A percentile compares a stretch with the other conserved stretches of the same genome.
phyloP scores from a whole-genome alignment of 1,140 invertebrate species.

The Pseudomyrmex sp. region DNA sequence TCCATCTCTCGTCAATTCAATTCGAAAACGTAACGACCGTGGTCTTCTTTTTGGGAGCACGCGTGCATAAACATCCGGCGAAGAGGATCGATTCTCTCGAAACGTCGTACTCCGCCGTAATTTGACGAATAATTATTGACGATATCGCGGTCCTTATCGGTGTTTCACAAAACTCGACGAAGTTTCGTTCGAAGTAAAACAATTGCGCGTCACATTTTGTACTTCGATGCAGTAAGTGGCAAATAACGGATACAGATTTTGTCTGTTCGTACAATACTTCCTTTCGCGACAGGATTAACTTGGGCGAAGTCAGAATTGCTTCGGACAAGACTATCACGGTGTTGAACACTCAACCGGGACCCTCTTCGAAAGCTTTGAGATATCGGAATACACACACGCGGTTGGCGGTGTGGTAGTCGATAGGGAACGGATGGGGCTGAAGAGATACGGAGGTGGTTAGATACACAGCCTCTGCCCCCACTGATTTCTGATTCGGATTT shows the following conservation, averaged over 20 bases:
- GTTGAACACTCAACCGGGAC: slow-evolving; percentile 68
- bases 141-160: background rate
- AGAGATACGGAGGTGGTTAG: slow-evolving; percentile 50
- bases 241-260: background rate
- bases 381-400: slow-evolving; percentile 54
- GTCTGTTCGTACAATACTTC: slow-evolving; percentile 5
- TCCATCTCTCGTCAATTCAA: background rate
- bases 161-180: background rate
- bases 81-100: slow-evolving; percentile 71
- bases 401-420: slow-evolving; percentile 60
- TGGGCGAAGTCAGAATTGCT: slow-evolving; percentile 5
- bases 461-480: slow-evolving; percentile 53
- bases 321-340: slow-evolving; percentile 75
- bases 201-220: background rate
- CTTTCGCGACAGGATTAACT: background rate
- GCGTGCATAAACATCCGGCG: slow-evolving; percentile 13
- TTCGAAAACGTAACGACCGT: slow-evolving; percentile 1
- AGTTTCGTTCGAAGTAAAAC: too few relatives aligned
- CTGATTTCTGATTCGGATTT: slow-evolving; percentile 74
- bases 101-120: slow-evolving; percentile 57
- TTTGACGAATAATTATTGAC: slow-evolving; percentile 78
- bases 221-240: background rate
- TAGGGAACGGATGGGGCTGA: slow-evolving; percentile 63
- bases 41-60: slow-evolving; percentile 45
- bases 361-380: slow-evolving; percentile 67